Evolutionary conservation across 2,888 invertebrate species (phyloP).

Genomic region (Diachrysia chrysitis): DNA sequence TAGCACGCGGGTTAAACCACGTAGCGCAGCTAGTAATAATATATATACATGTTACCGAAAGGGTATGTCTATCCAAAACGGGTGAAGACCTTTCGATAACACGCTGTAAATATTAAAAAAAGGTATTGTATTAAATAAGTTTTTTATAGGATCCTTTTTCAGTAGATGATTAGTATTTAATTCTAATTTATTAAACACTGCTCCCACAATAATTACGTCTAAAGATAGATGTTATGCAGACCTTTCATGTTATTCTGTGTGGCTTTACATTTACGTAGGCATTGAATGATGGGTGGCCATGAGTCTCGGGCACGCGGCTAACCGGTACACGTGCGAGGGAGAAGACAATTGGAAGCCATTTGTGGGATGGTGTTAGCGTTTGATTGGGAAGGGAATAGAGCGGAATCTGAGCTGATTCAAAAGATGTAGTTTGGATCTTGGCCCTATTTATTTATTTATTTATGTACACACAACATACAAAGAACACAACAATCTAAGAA

Average conservation of each 20-base stretch:
- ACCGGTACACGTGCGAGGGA: conserved; percentile 12
- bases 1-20: no score
- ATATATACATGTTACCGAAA: no score
- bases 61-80: no score
- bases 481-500: no score
- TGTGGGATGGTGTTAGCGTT: conserved; percentile 13
- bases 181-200: no score
- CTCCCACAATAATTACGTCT: neutral
- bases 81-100: no score
- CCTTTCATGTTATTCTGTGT: neutral
- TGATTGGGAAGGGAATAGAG: conserved; percentile 14
- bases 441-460: neutral
- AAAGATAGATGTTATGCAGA: neutral
- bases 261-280: conserved; percentile 14
- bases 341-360: conserved; percentile 28
- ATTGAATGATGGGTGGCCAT: conserved; percentile 33
- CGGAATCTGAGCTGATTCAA: conserved; percentile 11
- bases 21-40: no score
- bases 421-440: neutral
- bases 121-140: no score
- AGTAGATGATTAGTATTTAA: no score
- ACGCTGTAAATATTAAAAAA: no score
- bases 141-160: no score
- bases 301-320: conserved; percentile 16
- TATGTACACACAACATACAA: no score